Evolutionary conservation across 2,888 invertebrate genomes (phyloP).

Genomic region (Epirrita christyi): DNA sequence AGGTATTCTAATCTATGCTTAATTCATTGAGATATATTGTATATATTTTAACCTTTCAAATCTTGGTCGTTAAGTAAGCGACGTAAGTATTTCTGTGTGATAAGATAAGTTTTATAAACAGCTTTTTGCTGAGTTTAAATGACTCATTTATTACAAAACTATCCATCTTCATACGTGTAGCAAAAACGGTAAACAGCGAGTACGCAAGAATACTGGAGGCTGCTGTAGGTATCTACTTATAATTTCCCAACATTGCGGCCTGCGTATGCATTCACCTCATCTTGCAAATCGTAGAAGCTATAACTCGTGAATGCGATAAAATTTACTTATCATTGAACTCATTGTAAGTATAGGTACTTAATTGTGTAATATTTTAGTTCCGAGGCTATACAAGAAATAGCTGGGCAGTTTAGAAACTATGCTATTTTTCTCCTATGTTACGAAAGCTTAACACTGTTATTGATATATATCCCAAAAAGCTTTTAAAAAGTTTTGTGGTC

Average conservation of each 20-base stretch:
- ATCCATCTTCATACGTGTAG: slow-evolving; percentile 23
- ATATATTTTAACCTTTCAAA: too few species aligned
- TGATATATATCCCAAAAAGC: too few species aligned
- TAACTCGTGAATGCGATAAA: neutral
- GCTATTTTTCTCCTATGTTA: too few species aligned
- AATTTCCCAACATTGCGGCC: slow-evolving; percentile 28
- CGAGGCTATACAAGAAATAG: too few species aligned
- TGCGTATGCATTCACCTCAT: slow-evolving; percentile 15
- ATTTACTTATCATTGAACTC: too few species aligned
- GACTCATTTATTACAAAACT: slow-evolving; percentile 22
- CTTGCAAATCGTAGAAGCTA: slow-evolving; percentile 7
- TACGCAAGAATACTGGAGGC: slow-evolving; percentile 20
- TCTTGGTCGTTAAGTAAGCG: neutral
- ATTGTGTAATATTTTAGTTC: too few species aligned
- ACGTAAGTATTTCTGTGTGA: neutral
- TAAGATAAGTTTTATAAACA: slow-evolving; percentile 1
- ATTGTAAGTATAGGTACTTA: too few species aligned
- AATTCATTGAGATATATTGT: too few species aligned
- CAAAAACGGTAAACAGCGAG: slow-evolving; percentile 13
- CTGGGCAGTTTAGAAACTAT: too few species aligned
- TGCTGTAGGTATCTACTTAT: neutral
- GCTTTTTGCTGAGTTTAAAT: slow-evolving; percentile 1
- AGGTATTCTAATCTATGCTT: too few species aligned
- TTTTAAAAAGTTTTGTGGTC: too few species aligned
- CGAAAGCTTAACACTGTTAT: too few species aligned